A percentile compares a stretch with the other conserved stretches of the same genome.
phyloP scores from a whole-genome alignment of 2,113 vertebrate species.

The Sterna hirundo region DNA sequence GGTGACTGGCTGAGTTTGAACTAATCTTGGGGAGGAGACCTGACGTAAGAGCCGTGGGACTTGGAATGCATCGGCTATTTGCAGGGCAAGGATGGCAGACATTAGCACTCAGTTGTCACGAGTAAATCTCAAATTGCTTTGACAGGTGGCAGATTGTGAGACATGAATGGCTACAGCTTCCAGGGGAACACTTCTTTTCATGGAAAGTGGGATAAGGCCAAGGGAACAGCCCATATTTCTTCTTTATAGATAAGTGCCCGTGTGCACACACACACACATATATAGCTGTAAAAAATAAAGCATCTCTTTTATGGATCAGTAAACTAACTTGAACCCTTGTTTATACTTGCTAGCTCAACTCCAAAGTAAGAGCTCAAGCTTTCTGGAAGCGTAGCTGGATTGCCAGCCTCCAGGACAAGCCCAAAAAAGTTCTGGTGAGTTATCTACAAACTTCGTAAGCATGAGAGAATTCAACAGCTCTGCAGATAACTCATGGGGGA shows the following conservation, averaged over 20 bases:
- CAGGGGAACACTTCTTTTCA: conserved; percentile 11
- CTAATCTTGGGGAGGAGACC: conserved; percentile 36
- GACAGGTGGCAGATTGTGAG: conserved; percentile 55
- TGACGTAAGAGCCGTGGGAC: conserved; percentile 48
- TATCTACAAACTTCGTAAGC: background rate
- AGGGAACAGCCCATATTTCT: conserved; percentile 2
- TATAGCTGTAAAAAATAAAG: background rate
- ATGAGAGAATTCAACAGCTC: background rate
- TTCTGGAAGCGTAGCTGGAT: background rate
- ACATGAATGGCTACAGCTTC: conserved; percentile 13
- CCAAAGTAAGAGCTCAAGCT: background rate
- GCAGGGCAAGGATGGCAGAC: conserved; percentile 49
- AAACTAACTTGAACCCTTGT: background rate
- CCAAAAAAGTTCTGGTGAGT: background rate
- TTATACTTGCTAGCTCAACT: background rate
- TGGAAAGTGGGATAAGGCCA: conserved; percentile 28
- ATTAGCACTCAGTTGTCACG: conserved; percentile 63
- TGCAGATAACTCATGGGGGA: background rate
- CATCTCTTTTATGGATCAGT: background rate
- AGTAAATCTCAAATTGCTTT: conserved; percentile 54
- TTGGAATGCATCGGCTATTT: conserved; percentile 50
- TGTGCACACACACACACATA: background rate
- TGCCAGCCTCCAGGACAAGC: background rate
- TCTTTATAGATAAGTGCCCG: background rate
- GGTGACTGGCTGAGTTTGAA: conserved; percentile 48